phyloP scores from a whole-genome alignment of 2,113 vertebrate species.

The Mastomys coucha region DNA sequence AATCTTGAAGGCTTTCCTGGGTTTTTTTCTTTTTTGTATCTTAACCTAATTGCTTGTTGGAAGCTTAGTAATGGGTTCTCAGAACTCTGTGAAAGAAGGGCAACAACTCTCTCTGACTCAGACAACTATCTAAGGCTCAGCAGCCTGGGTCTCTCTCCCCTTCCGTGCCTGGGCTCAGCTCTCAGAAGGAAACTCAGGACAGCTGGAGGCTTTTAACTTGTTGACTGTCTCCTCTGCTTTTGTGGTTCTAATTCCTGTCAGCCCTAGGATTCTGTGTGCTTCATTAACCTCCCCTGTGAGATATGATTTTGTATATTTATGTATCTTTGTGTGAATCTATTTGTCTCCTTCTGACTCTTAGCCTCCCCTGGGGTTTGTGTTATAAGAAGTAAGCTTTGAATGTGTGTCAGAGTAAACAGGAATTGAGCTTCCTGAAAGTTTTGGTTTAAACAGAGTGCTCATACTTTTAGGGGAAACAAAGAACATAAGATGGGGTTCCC shows the following conservation, averaged over 20 bases:
- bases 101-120: conserved; percentile 50
- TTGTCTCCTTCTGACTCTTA: conserved; percentile 80
- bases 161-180: conserved; percentile 63
- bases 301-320: conserved; percentile 32
- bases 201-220: conserved; percentile 84
- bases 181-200: conserved; percentile 63
- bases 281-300: conserved; percentile 49
- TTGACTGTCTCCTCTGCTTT: conserved; percentile 82
- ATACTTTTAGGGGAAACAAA: conserved; percentile 80
- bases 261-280: conserved; percentile 71
- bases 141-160: conserved; percentile 16
- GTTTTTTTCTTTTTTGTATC: conserved; percentile 51
- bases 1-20: conserved; percentile 45
- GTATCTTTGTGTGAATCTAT: conserved; percentile 79
- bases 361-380: conserved; percentile 43
- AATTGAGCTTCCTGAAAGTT: conserved; percentile 86
- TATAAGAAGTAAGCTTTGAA: conserved; percentile 82
- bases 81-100: not conserved
- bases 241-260: conserved; percentile 86
- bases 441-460: conserved; percentile 79
- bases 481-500: conserved; percentile 22
- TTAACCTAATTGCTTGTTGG: conserved; percentile 44
- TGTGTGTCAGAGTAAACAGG: conserved; percentile 86
- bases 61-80: conserved; percentile 40
- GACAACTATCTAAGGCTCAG: not conserved